A percentile compares a stretch with the other conserved stretches of the same genome.
Conservation (phyloP, 2,888 invertebrate species). For the Synanthedon andrenaeformis region DNA sequence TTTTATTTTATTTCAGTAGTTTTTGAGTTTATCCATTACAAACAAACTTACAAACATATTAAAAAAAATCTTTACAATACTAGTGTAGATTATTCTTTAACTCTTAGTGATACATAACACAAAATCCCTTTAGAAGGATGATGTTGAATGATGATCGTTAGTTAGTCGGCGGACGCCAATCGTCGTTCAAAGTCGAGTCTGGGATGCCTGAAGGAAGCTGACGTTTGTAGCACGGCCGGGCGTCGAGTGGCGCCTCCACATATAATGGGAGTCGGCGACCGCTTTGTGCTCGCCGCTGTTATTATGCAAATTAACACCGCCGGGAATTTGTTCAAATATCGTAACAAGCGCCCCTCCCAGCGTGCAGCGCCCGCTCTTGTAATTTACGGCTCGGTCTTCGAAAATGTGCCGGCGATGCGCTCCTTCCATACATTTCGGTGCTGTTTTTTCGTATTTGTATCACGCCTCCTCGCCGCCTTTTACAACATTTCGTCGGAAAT, state of each 20-base stretch:
- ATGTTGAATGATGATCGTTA: background rate
- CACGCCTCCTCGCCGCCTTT: slow-evolving; percentile 16
- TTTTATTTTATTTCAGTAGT: too few species aligned
- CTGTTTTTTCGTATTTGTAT: slow-evolving; percentile 20
- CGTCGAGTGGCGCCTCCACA: slow-evolving; percentile 61
- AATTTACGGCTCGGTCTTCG: slow-evolving; percentile 60
- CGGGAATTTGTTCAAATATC: slow-evolving; percentile 70
- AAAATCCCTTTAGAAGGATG: background rate
- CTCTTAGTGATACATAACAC: too few species aligned
- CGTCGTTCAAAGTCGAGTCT: background rate
- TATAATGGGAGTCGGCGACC: slow-evolving; percentile 63
- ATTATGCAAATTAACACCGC: slow-evolving; percentile 71
- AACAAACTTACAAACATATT: too few species aligned
- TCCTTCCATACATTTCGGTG: slow-evolving; percentile 35
- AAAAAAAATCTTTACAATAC: too few species aligned
- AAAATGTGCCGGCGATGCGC: slow-evolving; percentile 56
- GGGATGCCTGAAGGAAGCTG: slow-evolving; percentile 4
- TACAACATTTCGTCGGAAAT: slow-evolving; percentile 17
- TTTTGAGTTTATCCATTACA: too few species aligned
- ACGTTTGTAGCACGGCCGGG: slow-evolving; percentile 26
- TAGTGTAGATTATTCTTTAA: too few species aligned
- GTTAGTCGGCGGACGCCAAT: background rate
- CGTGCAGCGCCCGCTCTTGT: slow-evolving; percentile 48
- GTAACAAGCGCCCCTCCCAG: slow-evolving; percentile 66
- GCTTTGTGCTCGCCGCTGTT: slow-evolving; percentile 65